Conservation (phyloP, 2,113 vertebrate genomes). For the Oreochromis niloticus region DNA sequence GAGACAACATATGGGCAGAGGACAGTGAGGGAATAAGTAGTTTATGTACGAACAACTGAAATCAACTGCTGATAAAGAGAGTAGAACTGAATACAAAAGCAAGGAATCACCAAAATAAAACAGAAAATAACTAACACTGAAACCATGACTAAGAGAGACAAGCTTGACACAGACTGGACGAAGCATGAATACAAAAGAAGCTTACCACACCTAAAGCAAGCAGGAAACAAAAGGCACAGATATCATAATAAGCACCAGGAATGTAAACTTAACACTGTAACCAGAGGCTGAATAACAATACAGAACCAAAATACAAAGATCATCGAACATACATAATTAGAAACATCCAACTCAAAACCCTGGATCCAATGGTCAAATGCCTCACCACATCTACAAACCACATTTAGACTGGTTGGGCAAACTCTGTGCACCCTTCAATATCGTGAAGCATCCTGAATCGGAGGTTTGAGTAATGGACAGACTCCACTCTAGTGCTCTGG, state of each 20-base stretch:
- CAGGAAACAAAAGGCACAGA: neutral
- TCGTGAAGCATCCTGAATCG: fast-evolving
- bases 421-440: neutral
- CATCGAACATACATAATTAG: neutral
- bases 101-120: neutral
- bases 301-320: neutral
- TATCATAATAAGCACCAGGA: neutral
- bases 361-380: fast-evolving
- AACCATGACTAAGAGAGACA: neutral
- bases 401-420: neutral
- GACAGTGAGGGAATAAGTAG: neutral
- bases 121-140: neutral
- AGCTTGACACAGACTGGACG: neutral
- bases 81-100: too few species aligned
- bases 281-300: neutral
- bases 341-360: neutral
- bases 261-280: neutral
- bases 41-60: too few species aligned
- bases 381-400: neutral
- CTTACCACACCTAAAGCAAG: neutral
- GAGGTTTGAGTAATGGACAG: neutral
- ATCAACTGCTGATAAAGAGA: too few species aligned
- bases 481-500: neutral
- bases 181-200: neutral
- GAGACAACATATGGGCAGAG: too few species aligned